phyloP scores from a whole-genome alignment of 2,888 invertebrate genomes.

The Geophilus truncorum region DNA sequence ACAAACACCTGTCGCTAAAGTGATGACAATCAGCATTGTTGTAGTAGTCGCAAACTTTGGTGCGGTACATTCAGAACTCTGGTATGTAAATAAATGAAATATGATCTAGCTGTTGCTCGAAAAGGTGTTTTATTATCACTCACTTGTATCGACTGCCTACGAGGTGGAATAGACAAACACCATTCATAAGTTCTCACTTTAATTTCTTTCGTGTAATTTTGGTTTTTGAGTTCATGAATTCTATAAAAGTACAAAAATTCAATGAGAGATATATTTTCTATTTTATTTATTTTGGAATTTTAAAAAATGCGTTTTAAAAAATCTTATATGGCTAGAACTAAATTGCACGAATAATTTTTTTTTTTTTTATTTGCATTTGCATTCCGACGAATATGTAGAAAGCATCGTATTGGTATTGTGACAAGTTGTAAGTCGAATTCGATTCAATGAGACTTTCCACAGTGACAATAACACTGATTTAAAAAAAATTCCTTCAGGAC shows the following conservation, averaged over 20 bases:
- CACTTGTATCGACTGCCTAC: conserved; percentile 82
- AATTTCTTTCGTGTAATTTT: conserved; percentile 67
- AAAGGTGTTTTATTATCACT: conserved; percentile 53
- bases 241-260: background rate
- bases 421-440: too few species aligned
- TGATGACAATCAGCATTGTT: conserved; percentile 44
- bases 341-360: background rate
- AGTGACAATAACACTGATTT: too few species aligned
- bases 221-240: conserved; percentile 4
- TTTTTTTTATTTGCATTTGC: background rate
- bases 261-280: too few species aligned
- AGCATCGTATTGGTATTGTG: too few species aligned
- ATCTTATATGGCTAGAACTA: background rate
- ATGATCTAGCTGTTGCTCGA: background rate
- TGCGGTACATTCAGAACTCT: conserved; percentile 51
- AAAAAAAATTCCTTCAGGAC: too few species aligned
- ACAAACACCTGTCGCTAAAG: conserved; percentile 44
- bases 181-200: conserved; percentile 74
- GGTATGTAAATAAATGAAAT: conserved; percentile 42
- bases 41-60: conserved; percentile 43
- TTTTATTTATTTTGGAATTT: background rate
- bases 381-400: too few species aligned
- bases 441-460: too few species aligned
- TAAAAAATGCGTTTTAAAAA: too few species aligned
- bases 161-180: conserved; percentile 78